phyloP scores from a whole-genome alignment of 2,113 vertebrate species.

The Spea multiplicata region DNA sequence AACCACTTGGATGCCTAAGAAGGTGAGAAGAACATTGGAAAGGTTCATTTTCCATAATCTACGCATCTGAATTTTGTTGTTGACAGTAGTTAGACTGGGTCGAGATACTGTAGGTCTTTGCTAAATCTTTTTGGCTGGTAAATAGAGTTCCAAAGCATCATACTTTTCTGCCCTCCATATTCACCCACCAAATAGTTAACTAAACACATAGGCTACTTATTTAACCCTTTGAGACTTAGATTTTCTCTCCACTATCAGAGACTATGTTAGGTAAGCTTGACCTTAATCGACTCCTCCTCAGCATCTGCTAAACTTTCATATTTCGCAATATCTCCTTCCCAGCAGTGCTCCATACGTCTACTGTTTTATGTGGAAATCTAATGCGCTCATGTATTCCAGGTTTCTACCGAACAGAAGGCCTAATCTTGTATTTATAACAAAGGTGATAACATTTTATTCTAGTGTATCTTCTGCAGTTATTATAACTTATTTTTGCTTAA shows the following conservation, averaged over 20 bases:
- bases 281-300: slow-evolving; percentile 39
- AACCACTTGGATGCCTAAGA: too few relatives aligned
- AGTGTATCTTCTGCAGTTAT: too few relatives aligned
- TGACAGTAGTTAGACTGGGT: slow-evolving; percentile 41
- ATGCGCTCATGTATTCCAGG: background rate
- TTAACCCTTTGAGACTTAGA: slow-evolving; percentile 23
- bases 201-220: slow-evolving; percentile 39
- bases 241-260: background rate
- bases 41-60: too few relatives aligned
- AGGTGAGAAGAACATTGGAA: too few relatives aligned
- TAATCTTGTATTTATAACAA: background rate
- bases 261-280: slow-evolving; percentile 15
- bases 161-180: slow-evolving; percentile 33
- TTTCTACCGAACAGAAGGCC: background rate
- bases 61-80: slow-evolving; percentile 9
- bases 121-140: slow-evolving; percentile 10
- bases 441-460: too few relatives aligned
- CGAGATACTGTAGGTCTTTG: slow-evolving; percentile 1
- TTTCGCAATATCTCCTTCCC: slow-evolving; percentile 42
- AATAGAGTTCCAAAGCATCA: slow-evolving; percentile 24
- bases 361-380: slow-evolving; percentile 10
- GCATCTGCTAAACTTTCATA: slow-evolving; percentile 44
- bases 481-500: too few relatives aligned
- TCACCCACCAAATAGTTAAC: slow-evolving; percentile 34
- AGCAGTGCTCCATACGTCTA: slow-evolving; percentile 20